Conservation (phyloP, 2,113 vertebrate species). For the Monopterus albus region DNA sequence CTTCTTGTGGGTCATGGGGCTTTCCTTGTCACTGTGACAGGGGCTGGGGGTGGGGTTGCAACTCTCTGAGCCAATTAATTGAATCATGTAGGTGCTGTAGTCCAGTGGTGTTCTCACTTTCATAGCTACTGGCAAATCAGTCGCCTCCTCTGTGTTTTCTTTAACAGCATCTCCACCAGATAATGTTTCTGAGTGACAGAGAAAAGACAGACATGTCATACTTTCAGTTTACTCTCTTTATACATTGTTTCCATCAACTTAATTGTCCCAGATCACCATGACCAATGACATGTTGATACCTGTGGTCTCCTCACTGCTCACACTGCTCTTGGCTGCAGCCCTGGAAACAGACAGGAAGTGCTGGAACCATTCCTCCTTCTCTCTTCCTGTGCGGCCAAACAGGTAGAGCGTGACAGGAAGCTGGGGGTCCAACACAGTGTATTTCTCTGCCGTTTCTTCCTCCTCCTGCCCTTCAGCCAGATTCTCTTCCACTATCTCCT, state of each 20-base stretch:
- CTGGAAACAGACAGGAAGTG: conserved; percentile 79
- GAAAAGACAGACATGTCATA: background rate
- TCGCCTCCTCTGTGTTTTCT: conserved; percentile 78
- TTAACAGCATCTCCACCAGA: conserved; percentile 62
- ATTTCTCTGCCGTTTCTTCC: conserved; percentile 31
- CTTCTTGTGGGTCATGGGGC: conserved; percentile 68
- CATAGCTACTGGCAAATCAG: conserved; percentile 54
- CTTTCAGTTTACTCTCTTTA: background rate
- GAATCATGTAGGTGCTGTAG: conserved; percentile 85
- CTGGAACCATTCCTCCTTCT: conserved; percentile 91
- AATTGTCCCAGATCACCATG: background rate
- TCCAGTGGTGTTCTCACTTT: conserved; percentile 82
- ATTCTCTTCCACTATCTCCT: conserved; percentile 68
- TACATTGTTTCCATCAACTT: too few relatives aligned
- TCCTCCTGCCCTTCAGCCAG: conserved; percentile 60
- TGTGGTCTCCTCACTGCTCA: conserved; percentile 54
- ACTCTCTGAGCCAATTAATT: conserved; percentile 59
- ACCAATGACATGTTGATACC: conserved; percentile 67
- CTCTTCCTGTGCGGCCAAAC: conserved; percentile 86
- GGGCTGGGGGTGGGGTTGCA: conserved; percentile 69
- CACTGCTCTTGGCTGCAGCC: conserved; percentile 19
- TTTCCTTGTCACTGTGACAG: conserved; percentile 64
- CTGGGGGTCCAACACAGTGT: background rate
- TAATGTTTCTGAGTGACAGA: conserved; percentile 38
- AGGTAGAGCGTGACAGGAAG: conserved; percentile 80